phyloP scores from a whole-genome alignment of 2,888 invertebrate genomes.

The Ischnus inquisitorius region DNA sequence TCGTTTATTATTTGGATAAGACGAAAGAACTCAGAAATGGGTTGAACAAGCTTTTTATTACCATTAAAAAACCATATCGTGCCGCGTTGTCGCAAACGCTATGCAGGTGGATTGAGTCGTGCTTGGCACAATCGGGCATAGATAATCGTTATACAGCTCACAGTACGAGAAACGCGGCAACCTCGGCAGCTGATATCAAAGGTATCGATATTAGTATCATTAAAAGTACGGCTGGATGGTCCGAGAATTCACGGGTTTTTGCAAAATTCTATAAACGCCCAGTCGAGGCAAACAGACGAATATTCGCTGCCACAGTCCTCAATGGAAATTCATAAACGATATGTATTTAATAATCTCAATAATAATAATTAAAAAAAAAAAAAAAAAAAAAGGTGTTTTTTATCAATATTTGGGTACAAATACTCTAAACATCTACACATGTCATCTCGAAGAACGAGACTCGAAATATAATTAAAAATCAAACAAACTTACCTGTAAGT shows the following conservation, averaged over 20 bases:
- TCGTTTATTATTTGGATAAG: slow-evolving; percentile 15
- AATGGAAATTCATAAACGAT: neutral
- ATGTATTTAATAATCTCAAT: neutral
- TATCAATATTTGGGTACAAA: neutral
- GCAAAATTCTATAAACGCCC: slow-evolving; percentile 53
- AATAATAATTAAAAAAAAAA: neutral
- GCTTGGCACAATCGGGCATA: slow-evolving; percentile 43
- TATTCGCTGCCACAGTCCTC: slow-evolving; percentile 19
- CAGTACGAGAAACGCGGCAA: slow-evolving; percentile 60
- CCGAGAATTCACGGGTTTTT: slow-evolving; percentile 40
- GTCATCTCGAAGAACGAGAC: neutral
- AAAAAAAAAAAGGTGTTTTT: neutral
- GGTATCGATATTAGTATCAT: slow-evolving; percentile 46
- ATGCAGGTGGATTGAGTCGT: slow-evolving; percentile 57
- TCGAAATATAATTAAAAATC: slow-evolving; percentile 21
- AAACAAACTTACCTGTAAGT: slow-evolving; percentile 31
- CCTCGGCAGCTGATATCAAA: slow-evolving; percentile 54
- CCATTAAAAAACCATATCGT: slow-evolving; percentile 53
- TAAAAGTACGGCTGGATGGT: slow-evolving; percentile 56
- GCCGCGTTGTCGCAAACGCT: slow-evolving; percentile 47
- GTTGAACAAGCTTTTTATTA: slow-evolving; percentile 46
- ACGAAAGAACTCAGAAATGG: slow-evolving; percentile 25
- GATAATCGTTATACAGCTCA: slow-evolving; percentile 53
- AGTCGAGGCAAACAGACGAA: slow-evolving; percentile 22
- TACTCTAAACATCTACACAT: slow-evolving; percentile 22